Base-by-base conservation (phyloP, 2,113 vertebrate genomes). In the Hyla sarda region DNA sequence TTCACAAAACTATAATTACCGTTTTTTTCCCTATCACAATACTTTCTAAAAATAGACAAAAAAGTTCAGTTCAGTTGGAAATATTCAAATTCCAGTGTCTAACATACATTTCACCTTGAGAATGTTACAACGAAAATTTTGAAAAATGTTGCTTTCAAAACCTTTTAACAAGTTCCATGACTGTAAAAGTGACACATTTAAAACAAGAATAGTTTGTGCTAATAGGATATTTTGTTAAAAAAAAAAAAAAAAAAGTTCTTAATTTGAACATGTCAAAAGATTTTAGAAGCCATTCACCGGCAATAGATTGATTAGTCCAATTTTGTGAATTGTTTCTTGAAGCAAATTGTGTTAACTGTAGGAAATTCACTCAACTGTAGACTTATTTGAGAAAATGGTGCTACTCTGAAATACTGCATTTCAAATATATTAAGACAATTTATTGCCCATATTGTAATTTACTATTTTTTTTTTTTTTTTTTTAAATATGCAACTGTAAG, bases 291-390 rank as follows among this genome's bases (percentile, higher is more conserved):
- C 67, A 7, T 71, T 23, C 19, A 32, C 62, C 30, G 13, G 5
- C 30, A 19, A 34, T 32, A 32, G 17, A 41, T 71, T 71, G 34
- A 71, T 41, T 41, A 21, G 32, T 71, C 32, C 47, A 48, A 75
- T 75, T 75, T 75, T 50, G 41, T 75, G 45, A 28, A 75, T 48
- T 75, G 73, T 75, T 48, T 75, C n/a, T 75, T n/a, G 23, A 75
- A 75, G 37, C 73, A 14, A 50, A 75, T 75, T 75, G 37, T 41
- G 34, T 23, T 23, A 71, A 34, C 34, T 71, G 32, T 71, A 21
- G 34, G 32, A 71, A 7, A 11, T 71, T 71, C 67, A 71, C 32
- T 71, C 32, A 32, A 23, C 67, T 71, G 67, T 71, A 71, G 67
- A 71, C 32, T 41, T 5, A 71, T 71, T 71, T 41, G 8, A 23